Base-by-base conservation (phyloP, 2,797 vertebrate species). In the Argya squamiceps region DNA sequence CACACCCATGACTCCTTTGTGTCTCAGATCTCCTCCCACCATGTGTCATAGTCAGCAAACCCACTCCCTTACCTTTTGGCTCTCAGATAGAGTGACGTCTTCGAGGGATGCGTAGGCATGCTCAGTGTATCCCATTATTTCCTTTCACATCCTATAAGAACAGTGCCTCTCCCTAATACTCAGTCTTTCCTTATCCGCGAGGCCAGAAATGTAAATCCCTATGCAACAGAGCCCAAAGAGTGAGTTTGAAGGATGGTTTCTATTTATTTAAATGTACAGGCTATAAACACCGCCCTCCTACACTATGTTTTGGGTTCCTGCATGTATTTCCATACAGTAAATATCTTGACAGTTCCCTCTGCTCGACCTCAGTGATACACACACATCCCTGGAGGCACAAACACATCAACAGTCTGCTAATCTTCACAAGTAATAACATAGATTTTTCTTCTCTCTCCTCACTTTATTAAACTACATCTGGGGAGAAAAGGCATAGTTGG, bases 1-100 rank as follows among this genome's bases (percentile, higher is more conserved):
- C 96, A 96, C 95, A 96, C 94, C 94, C 95, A 95, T 96, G 94
- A 95, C 94, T 96, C 93, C 90, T 96, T 97, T 97, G 93, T 97
- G 95, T 96, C 93, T 91, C 95, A 80, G 87, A 58, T 95, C 96
- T 91, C 96, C 96, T 97, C 94, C 95, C 93, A 93, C 93, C 16
- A 9, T 89, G 94, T 94, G 96, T 96, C 96, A 96, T 10, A 93
- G 94, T 95, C 96, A 95, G 96, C 96, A 97, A 96, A 95, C 92
- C 92, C 91, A 96, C 96, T 97, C 96, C 96, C 94, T 97, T 96
- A 97, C 96, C 94, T 97, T 96, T 96, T 96, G 92, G 96, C 96
- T 96, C 85, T 52, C 82, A 77, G 84, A 94, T 43, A 10, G 70
- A 90, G 94, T 95, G 96, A 97, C 94, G 93, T 95, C 91, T 97